phyloP scores from a whole-genome alignment of 1,140 invertebrate genomes.

The Brachionus rotundiformis region DNA sequence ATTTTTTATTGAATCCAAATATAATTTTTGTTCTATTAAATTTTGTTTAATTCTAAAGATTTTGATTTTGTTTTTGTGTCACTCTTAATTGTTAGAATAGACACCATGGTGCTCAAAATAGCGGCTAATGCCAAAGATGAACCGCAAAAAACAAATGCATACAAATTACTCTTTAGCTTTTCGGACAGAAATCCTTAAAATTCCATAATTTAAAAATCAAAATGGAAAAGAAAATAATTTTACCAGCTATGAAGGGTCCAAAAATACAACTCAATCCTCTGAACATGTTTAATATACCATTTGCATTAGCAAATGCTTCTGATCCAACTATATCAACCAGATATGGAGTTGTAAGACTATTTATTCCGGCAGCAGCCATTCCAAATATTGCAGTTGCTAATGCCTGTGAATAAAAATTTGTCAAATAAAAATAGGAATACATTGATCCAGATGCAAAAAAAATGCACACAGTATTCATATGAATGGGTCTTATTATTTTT shows the following conservation, averaged over 20 bases:
- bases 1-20: no score
- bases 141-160: neutral
- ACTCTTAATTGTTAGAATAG: neutral
- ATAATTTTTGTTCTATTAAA: neutral
- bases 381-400: constrained; percentile 9
- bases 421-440: neutral
- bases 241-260: constrained; percentile 42
- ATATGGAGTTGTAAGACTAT: constrained; percentile 36
- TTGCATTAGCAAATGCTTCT: constrained; percentile 2
- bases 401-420: neutral
- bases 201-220: neutral
- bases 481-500: constrained; percentile 10
- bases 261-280: constrained; percentile 19
- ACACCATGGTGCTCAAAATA: neutral
- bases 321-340: constrained; percentile 38
- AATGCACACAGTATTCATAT: constrained; percentile 36
- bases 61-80: neutral
- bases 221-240: neutral
- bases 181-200: constrained; percentile 29
- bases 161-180: neutral
- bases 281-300: constrained; percentile 32
- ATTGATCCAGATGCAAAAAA: neutral
- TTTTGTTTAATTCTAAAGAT: neutral
- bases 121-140: neutral
- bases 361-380: constrained; percentile 32